Evolutionary conservation across 1,140 invertebrate species (phyloP), one percentile per base, ranked within the genome.

Genomic region (Gonioctena quinquepunctata): DNA sequence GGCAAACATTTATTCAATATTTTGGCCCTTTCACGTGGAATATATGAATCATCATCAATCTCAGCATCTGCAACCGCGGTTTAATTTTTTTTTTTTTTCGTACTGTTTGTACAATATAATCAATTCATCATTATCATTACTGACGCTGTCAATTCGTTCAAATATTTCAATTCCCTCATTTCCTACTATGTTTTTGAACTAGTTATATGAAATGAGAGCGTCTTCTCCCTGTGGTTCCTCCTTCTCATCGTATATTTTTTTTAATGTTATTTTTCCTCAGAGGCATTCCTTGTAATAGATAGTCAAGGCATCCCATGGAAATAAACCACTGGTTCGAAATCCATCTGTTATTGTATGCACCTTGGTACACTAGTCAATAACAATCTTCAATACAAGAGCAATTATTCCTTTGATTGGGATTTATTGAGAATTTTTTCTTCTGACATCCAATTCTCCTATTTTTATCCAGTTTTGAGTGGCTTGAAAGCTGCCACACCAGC

Each of bases 401-500:
- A 13, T 13, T 42, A 13, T 42, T 13, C n/a, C 33, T 3, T 42
- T 42, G 33, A n/a, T 42, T 42, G 1, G 33, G 8, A 42, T 42
- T 33, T 8, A 0, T 42, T 42, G 33, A 13, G 33, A n/a, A 42
- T 42, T 42, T 42, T 42, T 42, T n/a, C 33, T 42, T 42, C 33
- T 42, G 33, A 42, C 8, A 8, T 42, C 7, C 33, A 42, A 42
- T 42, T 13, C 33, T 13, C 8, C 28, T 6, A 11, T 33, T 33
- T 66, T 73, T 78, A 81, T 19, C 8, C 23, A 1, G 8, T 22
- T 74, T 73, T 73, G 28, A 73, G 23, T n/a, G 73, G 77, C 50
- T 69, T 64, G 70, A 81, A 82, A 22, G 76, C 72, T 11, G 76
- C 65, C 1, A 81, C 79, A 67, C 81, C 80, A 21, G 74, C 61